These are phyloP conservation scores for Struthidea cinerea DNA, from an alignment of 2,113 vertebrate species.

Conservation along the genomic window DNA sequence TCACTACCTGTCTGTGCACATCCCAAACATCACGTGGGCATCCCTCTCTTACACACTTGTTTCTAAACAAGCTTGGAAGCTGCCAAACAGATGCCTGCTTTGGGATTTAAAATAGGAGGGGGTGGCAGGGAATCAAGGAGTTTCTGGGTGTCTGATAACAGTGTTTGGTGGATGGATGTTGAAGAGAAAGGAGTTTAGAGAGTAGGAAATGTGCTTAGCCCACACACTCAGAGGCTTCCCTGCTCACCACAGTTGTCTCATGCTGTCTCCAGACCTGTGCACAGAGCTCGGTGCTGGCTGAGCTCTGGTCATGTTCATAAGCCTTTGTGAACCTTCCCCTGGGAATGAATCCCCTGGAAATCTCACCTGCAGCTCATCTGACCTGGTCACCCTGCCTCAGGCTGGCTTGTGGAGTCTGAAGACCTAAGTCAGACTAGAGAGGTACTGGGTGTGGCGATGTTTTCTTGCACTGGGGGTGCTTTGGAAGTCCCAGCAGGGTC, in stretches of 20 bases:
- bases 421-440: background rate
- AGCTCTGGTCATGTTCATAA: background rate
- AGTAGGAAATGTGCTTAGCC: background rate
- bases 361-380: background rate
- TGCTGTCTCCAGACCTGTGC: background rate
- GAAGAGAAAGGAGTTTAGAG: background rate
- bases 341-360: background rate
- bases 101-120: background rate
- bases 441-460: background rate
- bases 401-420: background rate
- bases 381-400: background rate
- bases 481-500: background rate
- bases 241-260: background rate
- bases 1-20: background rate
- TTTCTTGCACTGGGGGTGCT: background rate
- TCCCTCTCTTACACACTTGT: background rate
- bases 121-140: background rate
- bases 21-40: background rate
- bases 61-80: background rate
- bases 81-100: background rate
- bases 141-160: background rate
- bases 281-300: background rate
- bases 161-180: background rate
- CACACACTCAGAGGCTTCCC: background rate
- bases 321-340: background rate